Evolutionary conservation across 2,113 vertebrate genomes (phyloP), one percentile per base, ranked within the genome.

Genomic region (Collichthys lucidus): DNA sequence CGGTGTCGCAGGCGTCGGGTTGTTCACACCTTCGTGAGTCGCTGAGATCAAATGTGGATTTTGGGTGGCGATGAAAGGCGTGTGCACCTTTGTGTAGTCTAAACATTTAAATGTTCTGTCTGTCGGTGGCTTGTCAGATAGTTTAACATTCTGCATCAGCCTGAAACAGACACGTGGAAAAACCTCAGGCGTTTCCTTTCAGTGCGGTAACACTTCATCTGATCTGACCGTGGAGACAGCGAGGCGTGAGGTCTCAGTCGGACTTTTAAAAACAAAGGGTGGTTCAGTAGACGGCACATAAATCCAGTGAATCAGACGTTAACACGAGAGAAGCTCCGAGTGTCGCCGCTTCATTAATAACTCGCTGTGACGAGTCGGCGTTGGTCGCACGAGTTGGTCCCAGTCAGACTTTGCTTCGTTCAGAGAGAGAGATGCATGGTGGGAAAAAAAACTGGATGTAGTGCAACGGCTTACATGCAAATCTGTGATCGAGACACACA

Each of bases 221-320:
- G 29, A 31, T 31, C 29, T 31, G 29, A 31, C 29, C 4, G 29
- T 31, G 29, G 29, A 31, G 29, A 31, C 29, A 31, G 29, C 7
- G 31, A 35, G 31, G 31, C 1, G 31, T 7, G 31, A 7, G 31
- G 31, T 7, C 87, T 86, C 62, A 87, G 60, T 62, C 84, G 67
- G 74, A 87, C 78, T 79, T 64, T 9, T n/a, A 55, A 17, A 57
- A 17, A 8, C 15, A 66, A 8, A 15, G 20, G 53, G 64, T 0
- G 26, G 20, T 70, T 29, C 85, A 91, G 89, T 88, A 92, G 88
- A 80, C 60, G 69, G 71, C 88, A 81, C 87, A 80, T n/a, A 29
- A 4, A 75, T 88, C 86, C 89, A 93, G 88, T 92, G 89, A 82
- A 10, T 89, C 59, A 72, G 79, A 91, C 85, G 53, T 53, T 79